Evolutionary conservation across 2,113 vertebrate species (phyloP).

Genomic region (Coptodon bakossiorum): DNA sequence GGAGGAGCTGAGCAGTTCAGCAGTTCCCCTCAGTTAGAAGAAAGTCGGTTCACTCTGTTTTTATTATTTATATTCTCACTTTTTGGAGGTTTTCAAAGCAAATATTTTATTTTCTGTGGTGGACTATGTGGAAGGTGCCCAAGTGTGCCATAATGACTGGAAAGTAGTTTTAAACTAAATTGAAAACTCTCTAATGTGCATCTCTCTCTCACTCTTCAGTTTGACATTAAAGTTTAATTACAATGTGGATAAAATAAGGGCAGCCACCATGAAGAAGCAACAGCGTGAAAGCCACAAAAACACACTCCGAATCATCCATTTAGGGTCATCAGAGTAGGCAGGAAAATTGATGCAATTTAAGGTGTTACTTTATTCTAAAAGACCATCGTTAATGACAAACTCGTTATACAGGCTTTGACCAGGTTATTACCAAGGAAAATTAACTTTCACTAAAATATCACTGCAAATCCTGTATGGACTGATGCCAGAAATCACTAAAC

Average conservation of each 20-base stretch:
- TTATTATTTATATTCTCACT: not conserved
- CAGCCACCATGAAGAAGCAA: not conserved
- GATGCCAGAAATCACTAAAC: not conserved
- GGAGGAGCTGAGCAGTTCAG: not conserved
- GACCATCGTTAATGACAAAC: not conserved
- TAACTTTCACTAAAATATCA: not conserved
- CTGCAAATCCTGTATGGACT: not conserved
- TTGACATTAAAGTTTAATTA: conserved; percentile 32
- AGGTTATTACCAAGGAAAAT: not conserved
- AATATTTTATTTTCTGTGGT: not conserved
- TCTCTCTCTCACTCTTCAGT: not conserved
- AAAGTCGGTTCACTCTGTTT: not conserved
- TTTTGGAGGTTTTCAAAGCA: not conserved
- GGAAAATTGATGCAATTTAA: conserved; percentile 17
- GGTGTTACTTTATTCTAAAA: not conserved
- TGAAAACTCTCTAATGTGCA: not conserved
- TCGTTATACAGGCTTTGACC: not conserved
- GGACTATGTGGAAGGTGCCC: not conserved
- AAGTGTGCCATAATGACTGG: conserved; percentile 9
- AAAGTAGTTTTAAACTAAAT: conserved; percentile 15
- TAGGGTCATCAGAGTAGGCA: not conserved
- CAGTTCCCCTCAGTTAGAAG: not conserved
- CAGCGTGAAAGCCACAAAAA: not conserved
- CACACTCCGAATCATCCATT: not conserved
- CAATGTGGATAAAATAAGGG: conserved; percentile 19